A percentile compares a stretch with the other conserved stretches of the same genome.
These are phyloP conservation scores for Flabesymbios commensalis DNA, from an alignment of 2,888 invertebrate genomes.

Conservation along the genomic window DNA sequence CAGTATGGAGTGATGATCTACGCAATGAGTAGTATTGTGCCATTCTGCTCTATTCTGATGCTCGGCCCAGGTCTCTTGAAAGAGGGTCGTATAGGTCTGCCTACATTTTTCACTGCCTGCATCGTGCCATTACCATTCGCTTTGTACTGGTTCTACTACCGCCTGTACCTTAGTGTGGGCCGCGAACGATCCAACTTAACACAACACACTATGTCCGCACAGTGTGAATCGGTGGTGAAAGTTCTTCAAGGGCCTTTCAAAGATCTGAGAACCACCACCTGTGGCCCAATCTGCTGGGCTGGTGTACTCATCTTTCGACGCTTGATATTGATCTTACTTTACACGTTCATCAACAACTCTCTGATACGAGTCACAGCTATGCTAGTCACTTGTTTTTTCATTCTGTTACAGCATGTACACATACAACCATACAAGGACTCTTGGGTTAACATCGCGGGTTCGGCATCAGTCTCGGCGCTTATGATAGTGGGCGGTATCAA, in stretches of 20 bases:
- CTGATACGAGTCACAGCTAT: conserved; percentile 23
- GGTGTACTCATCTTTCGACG: conserved; percentile 26
- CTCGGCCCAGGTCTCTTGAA: conserved; percentile 25
- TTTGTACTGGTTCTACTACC: conserved; percentile 18
- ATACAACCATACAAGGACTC: conserved; percentile 26
- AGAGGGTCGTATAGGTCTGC: conserved; percentile 14
- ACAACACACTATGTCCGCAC: not conserved
- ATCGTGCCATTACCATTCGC: conserved; percentile 28
- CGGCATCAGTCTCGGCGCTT: conserved; percentile 25
- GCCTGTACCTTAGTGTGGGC: not conserved
- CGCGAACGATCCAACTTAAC: no score
- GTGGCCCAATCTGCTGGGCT: conserved; percentile 25
- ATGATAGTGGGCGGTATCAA: conserved; percentile 29
- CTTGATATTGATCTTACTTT: conserved; percentile 16
- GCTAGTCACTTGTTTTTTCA: conserved; percentile 20
- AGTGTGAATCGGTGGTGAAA: conserved; percentile 11
- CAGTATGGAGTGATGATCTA: conserved; percentile 30
- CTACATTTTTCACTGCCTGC: conserved; percentile 26
- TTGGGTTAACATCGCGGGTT: conserved; percentile 22
- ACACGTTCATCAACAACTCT: conserved; percentile 25
- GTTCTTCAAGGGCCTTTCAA: conserved; percentile 31
- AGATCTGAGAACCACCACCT: not conserved
- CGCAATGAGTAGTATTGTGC: conserved; percentile 22
- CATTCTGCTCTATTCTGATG: conserved; percentile 24
- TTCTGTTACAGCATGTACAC: conserved; percentile 22